phyloP scores from a whole-genome alignment of 2,888 invertebrate species.

The Drosophila buzzatii region DNA sequence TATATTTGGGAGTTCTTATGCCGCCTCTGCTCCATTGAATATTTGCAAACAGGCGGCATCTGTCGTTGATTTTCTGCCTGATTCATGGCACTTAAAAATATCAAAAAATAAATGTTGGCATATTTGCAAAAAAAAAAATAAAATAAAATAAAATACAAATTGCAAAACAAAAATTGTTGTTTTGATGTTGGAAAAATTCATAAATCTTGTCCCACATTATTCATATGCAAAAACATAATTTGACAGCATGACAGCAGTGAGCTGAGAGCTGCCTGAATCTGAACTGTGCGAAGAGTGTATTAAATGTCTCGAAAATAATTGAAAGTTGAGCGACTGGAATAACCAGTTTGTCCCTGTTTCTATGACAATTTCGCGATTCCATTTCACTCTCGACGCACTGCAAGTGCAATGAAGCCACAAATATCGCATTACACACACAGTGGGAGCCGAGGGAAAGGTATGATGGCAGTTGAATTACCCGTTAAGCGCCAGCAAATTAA shows the following conservation, averaged over 20 bases:
- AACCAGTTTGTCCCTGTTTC: constrained; percentile 55
- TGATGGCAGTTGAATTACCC: constrained; percentile 47
- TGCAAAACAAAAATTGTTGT: neutral
- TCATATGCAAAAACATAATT: constrained; percentile 52
- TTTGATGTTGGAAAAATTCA: constrained; percentile 33
- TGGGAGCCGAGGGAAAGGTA: neutral
- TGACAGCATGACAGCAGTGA: constrained; percentile 29
- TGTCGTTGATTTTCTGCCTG: constrained; percentile 38
- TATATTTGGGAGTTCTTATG: constrained; percentile 8
- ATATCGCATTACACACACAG: constrained; percentile 69
- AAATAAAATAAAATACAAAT: neutral
- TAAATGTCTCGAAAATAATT: constrained; percentile 53
- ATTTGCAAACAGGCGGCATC: constrained; percentile 25
- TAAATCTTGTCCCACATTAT: constrained; percentile 51
- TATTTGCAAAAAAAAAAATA: constrained; percentile 26
- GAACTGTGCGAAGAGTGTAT: constrained; percentile 21
- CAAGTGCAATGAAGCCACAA: constrained; percentile 73
- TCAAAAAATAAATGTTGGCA: constrained; percentile 28
- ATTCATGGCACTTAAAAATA: constrained; percentile 48
- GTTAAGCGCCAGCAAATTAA: constrained; percentile 61
- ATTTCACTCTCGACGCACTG: constrained; percentile 38
- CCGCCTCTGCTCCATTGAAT: constrained; percentile 25
- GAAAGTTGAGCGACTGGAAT: constrained; percentile 63
- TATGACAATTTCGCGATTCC: constrained; percentile 53
- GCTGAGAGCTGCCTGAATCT: neutral